A percentile compares a stretch with the other conserved stretches of the same genome.
Conservation (phyloP, 2,888 invertebrate species). For the Acanthopleura granulata region DNA sequence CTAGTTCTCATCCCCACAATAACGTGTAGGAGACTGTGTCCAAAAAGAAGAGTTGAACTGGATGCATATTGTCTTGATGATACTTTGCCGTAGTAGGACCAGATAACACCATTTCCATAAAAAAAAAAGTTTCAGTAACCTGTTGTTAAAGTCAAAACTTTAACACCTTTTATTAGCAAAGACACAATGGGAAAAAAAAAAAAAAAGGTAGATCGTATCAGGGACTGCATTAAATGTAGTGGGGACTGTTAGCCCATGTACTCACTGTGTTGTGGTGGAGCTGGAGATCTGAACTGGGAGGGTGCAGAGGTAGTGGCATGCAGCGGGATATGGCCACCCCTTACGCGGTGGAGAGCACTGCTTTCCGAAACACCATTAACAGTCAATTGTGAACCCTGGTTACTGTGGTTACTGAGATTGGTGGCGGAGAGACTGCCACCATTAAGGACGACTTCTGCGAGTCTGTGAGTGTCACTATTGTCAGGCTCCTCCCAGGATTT, state of each 20-base stretch:
- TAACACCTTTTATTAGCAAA: too few species aligned
- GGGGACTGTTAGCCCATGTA: not conserved
- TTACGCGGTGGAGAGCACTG: conserved; percentile 9
- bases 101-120: too few species aligned
- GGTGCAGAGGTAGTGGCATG: conserved; percentile 66
- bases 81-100: too few species aligned
- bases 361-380: conserved; percentile 14
- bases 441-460: conserved; percentile 11
- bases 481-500: not conserved
- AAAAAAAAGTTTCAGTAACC: too few species aligned
- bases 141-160: too few species aligned
- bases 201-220: too few species aligned
- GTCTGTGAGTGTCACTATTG: not conserved
- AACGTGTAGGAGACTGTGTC: too few species aligned
- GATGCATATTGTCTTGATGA: too few species aligned
- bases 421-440: not conserved
- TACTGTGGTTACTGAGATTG: not conserved
- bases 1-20: too few species aligned
- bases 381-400: not conserved
- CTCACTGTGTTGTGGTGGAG: conserved; percentile 37
- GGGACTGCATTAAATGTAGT: too few species aligned
- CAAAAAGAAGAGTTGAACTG: too few species aligned
- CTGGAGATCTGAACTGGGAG: conserved; percentile 50
- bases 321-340: conserved; percentile 50
- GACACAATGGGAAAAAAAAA: too few species aligned